A percentile compares a stretch with the other conserved stretches of the same genome.
phyloP scores from a whole-genome alignment of 2,113 vertebrate species.

The Rynchops niger region DNA sequence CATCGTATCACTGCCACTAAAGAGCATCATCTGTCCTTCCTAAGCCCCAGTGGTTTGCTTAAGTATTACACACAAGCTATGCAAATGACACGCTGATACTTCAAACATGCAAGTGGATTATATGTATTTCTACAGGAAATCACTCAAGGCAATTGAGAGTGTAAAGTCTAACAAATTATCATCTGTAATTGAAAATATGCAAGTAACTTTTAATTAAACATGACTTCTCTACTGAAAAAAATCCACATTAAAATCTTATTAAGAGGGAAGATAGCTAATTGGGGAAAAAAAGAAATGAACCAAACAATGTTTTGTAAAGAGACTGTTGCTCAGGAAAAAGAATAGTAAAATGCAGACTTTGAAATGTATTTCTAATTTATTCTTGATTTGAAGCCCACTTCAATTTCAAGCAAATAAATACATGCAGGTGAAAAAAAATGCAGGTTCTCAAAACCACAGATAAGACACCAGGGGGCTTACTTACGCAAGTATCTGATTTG shows the following conservation, averaged over 20 bases:
- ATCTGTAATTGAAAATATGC: constrained; percentile 54
- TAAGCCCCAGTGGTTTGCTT: constrained; percentile 22
- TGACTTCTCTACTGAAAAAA: constrained; percentile 57
- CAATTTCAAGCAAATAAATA: background rate
- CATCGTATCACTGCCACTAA: background rate
- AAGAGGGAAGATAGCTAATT: background rate
- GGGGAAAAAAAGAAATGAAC: background rate
- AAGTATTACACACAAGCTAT: constrained; percentile 36
- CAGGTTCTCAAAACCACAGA: background rate
- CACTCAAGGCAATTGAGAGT: constrained; percentile 66
- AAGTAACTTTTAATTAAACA: constrained; percentile 71
- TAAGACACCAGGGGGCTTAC: background rate
- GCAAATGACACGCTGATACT: constrained; percentile 50
- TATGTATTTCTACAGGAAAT: constrained; percentile 57
- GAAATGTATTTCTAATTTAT: background rate
- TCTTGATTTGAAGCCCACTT: background rate
- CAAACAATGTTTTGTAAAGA: background rate
- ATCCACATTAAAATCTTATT: constrained; percentile 11
- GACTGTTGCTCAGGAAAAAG: background rate
- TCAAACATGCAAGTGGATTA: constrained; percentile 57
- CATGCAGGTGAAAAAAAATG: background rate
- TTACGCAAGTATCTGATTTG: background rate
- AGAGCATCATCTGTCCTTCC: background rate
- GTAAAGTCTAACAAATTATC: constrained; percentile 72
- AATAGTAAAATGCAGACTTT: background rate